These are phyloP conservation scores for Hyles euphorbiae DNA, from an alignment of 1,140 invertebrate genomes.

Conservation along the genomic window DNA sequence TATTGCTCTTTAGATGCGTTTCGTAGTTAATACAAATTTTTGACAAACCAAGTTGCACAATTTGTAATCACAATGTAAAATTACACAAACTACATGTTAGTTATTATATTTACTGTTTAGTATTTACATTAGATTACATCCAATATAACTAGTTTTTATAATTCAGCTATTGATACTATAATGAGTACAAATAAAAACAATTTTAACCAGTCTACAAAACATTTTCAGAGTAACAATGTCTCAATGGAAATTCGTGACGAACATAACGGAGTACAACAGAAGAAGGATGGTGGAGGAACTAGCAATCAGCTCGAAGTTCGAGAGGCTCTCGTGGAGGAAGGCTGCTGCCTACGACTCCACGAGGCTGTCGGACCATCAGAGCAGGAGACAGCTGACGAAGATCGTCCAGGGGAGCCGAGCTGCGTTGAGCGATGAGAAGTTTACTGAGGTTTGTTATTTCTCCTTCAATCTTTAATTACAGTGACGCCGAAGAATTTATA, in stretches of 20 bases:
- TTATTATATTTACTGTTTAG: too few relatives aligned
- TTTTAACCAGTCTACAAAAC: too few relatives aligned
- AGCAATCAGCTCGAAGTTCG: constrained; percentile 82
- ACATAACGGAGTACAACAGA: constrained; percentile 84
- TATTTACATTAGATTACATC: too few relatives aligned
- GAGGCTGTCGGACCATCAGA: constrained; percentile 79
- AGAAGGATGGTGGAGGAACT: constrained; percentile 84
- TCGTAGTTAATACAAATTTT: too few relatives aligned
- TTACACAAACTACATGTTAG: too few relatives aligned
- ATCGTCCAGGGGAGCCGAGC: constrained; percentile 83
- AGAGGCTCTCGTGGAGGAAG: constrained; percentile 83
- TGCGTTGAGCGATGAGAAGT: constrained; percentile 84
- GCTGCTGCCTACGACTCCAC: constrained; percentile 82
- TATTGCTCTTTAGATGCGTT: too few relatives aligned
- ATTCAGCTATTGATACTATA: too few relatives aligned
- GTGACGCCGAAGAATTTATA: too few relatives aligned
- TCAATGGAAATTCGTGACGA: constrained; percentile 87
- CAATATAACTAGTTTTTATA: too few relatives aligned
- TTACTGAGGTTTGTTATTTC: constrained; percentile 80
- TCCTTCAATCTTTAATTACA: background rate
- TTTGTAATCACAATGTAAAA: too few relatives aligned
- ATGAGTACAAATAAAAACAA: too few relatives aligned
- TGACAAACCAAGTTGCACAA: too few relatives aligned
- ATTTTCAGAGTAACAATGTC: constrained; percentile 77
- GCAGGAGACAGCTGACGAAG: constrained; percentile 82